Percentiles rank a stretch among this genome's conserved stretches.
These are phyloP conservation scores for Myiotriccus ornatus DNA, from an alignment of 2,797 vertebrate species.

Conservation along the genomic window DNA sequence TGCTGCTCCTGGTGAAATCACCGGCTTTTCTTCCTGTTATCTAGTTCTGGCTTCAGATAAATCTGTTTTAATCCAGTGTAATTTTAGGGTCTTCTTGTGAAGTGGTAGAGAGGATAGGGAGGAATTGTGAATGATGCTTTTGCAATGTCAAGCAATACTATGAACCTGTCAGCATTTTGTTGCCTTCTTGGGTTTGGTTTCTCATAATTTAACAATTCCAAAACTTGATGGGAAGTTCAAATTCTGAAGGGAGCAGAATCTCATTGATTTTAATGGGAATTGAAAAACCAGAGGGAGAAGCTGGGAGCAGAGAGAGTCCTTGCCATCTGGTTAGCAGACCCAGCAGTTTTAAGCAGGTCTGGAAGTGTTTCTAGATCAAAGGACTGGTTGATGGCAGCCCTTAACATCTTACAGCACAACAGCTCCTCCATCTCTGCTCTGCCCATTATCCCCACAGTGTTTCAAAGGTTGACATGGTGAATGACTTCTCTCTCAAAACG, in stretches of 20 bases:
- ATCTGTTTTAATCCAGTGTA: not conserved
- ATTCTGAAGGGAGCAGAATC: not conserved
- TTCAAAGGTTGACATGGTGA: not conserved
- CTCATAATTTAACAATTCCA: not conserved
- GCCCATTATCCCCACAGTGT: not conserved
- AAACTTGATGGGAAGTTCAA: not conserved
- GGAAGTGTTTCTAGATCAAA: slow-evolving; percentile 51
- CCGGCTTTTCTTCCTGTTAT: not conserved
- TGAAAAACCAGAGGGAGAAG: not conserved
- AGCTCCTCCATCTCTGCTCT: not conserved
- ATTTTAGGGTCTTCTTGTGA: not conserved
- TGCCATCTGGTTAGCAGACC: slow-evolving; percentile 33
- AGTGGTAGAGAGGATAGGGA: not conserved
- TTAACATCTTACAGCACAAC: not conserved
- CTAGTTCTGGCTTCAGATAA: not conserved
- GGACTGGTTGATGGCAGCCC: not conserved
- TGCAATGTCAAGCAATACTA: not conserved
- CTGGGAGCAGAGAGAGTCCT: not conserved
- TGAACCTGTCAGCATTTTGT: not conserved
- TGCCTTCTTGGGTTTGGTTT: not conserved
- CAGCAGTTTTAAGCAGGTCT: not conserved
- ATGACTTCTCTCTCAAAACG: not conserved
- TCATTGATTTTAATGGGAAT: not conserved
- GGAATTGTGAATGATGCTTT: not conserved
- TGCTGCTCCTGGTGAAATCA: not conserved